Evolutionary conservation across 2,113 vertebrate species (phyloP), one percentile per base, ranked within the genome.

Genomic region (Stictonetta naevosa): DNA sequence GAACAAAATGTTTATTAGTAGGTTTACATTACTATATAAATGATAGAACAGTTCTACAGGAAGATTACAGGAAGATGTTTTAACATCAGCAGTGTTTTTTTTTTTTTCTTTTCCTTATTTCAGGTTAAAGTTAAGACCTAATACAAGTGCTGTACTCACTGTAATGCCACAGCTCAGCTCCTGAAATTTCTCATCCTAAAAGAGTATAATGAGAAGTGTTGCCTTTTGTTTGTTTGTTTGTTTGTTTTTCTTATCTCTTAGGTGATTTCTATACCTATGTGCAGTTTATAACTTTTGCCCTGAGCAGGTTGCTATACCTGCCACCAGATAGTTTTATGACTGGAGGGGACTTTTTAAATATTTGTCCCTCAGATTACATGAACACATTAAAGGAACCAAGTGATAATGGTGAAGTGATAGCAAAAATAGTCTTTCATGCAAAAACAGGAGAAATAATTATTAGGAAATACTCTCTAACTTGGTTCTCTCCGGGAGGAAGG

Each of bases 321-420:
- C 82, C 59, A 19, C 7, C 12, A 28, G 21, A 42, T 71, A 58
- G 31, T 63, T 52, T 29, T 79, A 56, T 40, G 8, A 10, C 15
- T 80, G 3, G 20, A 29, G 25, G 2, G 2, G 0, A 2, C 34
- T 62, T 74, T 67, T 67, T 29, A 8, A 46, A 25, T 25, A 18
- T 59, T 75, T 83, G 10, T 71, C 29, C n/a, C 29, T 80, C 21
- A 15, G 26, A 28, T 53, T 53, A 53, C 36, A 29, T 26, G 22
- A 83, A 52, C 34, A n/a, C 3, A 4, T 50, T 52, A 71, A 59
- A 75, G 38, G 29, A 80, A 68, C 5, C 1, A 68, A 86, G 28
- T 63, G 36, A 40, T 21, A 84, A 83, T 73, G 26, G 38, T 26
- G 66, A 67, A 67, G 16, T 58, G 26, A 64, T 38, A 14, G 33